Evolutionary conservation across 1,140 invertebrate species (phyloP).

Genomic region (Ruditapes philippinarum): DNA sequence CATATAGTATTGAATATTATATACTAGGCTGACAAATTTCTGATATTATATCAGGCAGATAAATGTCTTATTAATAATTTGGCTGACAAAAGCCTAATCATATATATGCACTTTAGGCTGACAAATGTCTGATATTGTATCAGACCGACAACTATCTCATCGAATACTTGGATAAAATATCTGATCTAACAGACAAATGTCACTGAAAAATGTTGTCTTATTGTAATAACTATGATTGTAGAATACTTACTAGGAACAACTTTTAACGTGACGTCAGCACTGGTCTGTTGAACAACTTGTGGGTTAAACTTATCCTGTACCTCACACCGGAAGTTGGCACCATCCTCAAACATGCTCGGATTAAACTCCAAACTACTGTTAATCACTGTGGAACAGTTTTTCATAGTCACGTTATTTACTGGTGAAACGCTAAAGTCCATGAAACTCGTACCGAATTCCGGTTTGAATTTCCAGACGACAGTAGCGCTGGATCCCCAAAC

Average conservation of each 20-base stretch:
- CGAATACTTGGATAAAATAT: too few species aligned
- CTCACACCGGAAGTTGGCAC: constrained; percentile 55
- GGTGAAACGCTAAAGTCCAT: constrained; percentile 53
- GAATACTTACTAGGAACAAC: constrained; percentile 55
- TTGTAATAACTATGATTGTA: too few species aligned
- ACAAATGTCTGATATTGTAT: too few species aligned
- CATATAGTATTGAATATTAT: too few species aligned
- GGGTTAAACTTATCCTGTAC: constrained; percentile 11
- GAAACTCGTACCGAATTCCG: constrained; percentile 4
- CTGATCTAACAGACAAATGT: too few species aligned
- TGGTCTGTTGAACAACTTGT: constrained; percentile 25
- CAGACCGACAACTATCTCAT: too few species aligned
- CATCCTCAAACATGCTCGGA: constrained; percentile 48
- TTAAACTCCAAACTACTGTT: constrained; percentile 58
- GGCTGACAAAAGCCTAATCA: too few species aligned
- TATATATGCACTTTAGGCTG: too few species aligned
- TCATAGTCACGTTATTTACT: not conserved
- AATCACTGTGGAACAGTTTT: constrained; percentile 41
- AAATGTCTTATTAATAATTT: too few species aligned
- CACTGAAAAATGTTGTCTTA: too few species aligned
- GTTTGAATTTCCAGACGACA: constrained; percentile 59
- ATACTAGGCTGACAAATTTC: too few species aligned
- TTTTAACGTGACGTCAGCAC: constrained; percentile 36
- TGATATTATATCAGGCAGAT: too few species aligned
- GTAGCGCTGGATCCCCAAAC: constrained; percentile 17